Evolutionary conservation across 1,140 invertebrate genomes (phyloP), one percentile per base, ranked within the genome.

Genomic region (Papilio aristodemus): DNA sequence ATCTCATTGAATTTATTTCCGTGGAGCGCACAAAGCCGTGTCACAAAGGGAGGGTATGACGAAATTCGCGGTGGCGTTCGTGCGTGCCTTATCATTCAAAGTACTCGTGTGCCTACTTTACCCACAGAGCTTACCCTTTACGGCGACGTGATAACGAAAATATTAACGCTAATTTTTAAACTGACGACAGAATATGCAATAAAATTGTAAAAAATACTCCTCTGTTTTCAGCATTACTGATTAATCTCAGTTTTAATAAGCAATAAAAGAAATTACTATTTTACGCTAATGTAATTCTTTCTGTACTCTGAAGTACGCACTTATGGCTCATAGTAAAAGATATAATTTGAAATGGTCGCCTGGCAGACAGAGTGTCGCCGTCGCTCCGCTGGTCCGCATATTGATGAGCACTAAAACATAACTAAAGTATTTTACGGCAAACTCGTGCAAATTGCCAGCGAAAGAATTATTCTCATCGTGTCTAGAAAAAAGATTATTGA

Each of bases 1-100:
- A 68, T 72, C 66, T 57, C 72, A 50, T 39, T 36, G 70, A 62
- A 71, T 77, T 76, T 71, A 69, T 83, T 83, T 76, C 58, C 54
- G 17, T 71, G 70, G 78, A 69, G 74, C 80, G 78, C 78, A 81
- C 81, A 81, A 73, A 80, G 75, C 76, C 73, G 68, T 69, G 74
- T 71, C 78, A 68, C 60, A 67, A 39, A 57, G 36, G 76, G 77
- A 74, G 74, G 74, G 71, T 69, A 75, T 78, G 76, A 79, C 80
- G 77, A 85, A 83, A 80, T 82, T 81, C 73, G 73, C 79, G 76
- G 77, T 79, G 70, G 75, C 68, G 72, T 72, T 71, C 74, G 77
- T 83, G 83, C 85, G 84, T 86, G 86, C 81, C 81, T 85, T 88
- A 88, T 86, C 86, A 83, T 73, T 66, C 54, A 69, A 78, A 70